phyloP scores from a whole-genome alignment of 2,888 invertebrate species.

The Dione vanillae region DNA sequence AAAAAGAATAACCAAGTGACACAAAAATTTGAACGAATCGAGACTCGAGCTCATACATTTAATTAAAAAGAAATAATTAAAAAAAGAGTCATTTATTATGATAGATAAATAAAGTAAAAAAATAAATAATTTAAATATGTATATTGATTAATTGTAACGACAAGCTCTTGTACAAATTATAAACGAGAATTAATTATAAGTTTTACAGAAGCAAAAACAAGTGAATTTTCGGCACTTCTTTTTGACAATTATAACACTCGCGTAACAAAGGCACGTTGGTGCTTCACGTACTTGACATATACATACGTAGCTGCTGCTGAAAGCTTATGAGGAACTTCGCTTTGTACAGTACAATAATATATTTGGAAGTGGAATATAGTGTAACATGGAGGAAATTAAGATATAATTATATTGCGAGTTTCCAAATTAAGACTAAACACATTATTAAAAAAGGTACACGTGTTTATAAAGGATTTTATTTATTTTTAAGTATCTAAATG shows the following conservation, averaged over 20 bases:
- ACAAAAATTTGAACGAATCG: no score
- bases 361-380: background rate
- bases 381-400: background rate
- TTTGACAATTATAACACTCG: conserved; percentile 6
- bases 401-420: background rate
- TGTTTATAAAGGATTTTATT: background rate
- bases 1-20: no score
- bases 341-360: conserved; percentile 9
- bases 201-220: background rate
- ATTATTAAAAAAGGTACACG: background rate
- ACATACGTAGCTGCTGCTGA: background rate
- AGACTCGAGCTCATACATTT: no score
- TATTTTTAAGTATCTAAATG: no score
- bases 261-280: conserved; percentile 12
- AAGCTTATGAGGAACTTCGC: conserved; percentile 15
- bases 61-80: no score
- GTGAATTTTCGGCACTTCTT: conserved; percentile 4
- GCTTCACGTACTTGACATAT: background rate
- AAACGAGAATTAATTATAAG: background rate
- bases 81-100: no score
- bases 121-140: no score
- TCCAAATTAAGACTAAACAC: background rate
- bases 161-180: background rate
- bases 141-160: background rate
- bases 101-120: no score